phyloP scores from a whole-genome alignment of 2,888 invertebrate genomes.

The Acanthacorydalis orientalis region DNA sequence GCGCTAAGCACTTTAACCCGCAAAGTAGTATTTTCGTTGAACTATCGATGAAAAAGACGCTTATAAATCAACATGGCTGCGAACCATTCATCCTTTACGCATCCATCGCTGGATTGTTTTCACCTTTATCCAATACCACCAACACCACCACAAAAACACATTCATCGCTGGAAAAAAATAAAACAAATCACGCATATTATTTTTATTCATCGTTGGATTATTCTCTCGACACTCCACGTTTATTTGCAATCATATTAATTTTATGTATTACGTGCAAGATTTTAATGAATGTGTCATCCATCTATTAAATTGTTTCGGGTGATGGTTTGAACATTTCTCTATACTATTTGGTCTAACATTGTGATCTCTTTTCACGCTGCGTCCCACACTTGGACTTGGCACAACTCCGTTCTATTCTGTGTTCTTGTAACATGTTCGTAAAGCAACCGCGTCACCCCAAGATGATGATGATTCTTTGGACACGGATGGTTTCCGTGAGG shows the following conservation, averaged over 20 bases:
- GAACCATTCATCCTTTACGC: conserved; percentile 9
- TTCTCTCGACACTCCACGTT: not conserved
- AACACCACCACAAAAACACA: conserved; percentile 7
- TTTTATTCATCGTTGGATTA: conserved; percentile 10
- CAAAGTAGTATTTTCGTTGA: not conserved
- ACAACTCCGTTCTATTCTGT: conserved; percentile 3
- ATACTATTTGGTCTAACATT: not conserved
- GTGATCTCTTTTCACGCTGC: conserved; percentile 12
- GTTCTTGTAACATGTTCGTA: conserved; percentile 9
- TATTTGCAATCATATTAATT: too few species aligned
- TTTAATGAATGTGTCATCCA: not conserved
- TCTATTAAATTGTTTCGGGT: not conserved
- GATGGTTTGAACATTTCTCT: conserved; percentile 2
- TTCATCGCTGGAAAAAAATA: conserved; percentile 7
- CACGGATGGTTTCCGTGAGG: conserved; percentile 33
- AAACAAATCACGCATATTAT: conserved; percentile 8
- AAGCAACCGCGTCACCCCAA: conserved; percentile 30
- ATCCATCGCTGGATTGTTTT: conserved; percentile 9
- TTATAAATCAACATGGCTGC: not conserved
- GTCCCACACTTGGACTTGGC: conserved; percentile 4
- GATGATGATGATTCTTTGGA: conserved; percentile 37
- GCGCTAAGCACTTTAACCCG: too few species aligned
- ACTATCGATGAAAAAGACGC: conserved; percentile 1
- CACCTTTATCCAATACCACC: conserved; percentile 1
- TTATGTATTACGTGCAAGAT: too few species aligned